Base-by-base conservation (phyloP, 2,113 vertebrate genomes). In the Columbina picui region DNA sequence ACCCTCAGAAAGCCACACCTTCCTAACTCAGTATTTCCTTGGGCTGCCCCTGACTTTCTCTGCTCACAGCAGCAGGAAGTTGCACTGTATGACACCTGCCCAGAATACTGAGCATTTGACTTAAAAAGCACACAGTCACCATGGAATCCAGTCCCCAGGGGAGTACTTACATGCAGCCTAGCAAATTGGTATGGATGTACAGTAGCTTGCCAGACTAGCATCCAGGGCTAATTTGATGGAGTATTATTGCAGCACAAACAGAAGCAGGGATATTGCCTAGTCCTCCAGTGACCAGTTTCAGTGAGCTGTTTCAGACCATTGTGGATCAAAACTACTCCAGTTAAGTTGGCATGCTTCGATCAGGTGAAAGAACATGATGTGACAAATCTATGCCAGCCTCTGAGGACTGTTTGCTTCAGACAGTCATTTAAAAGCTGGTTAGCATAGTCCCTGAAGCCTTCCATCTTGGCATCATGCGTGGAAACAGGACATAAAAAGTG, bases 71-170 rank as follows among this genome's bases (percentile, higher is more conserved):
- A 83, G 82, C 74, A 77, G 75, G 67, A 92, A 93, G 79, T 83
- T 90, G 25, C 67, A 68, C 49, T 12, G 7, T 60, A 87, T 18
- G 71, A 92, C 79, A 94, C 86, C 84, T 87, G 80, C 73, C 38
- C 87, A 67, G 80, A 94, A 89, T 94, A 93, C 4, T 13, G 73
- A 94, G 41, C 6, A 8, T 94, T 92, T 95, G 83, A 86, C 84
- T 87, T 87, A 68, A 95, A 95, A 96, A 95, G 52, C 69, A 84
- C 73, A 55, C 78, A 91, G 93, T 95, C 76, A 94, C 84, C 0
- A 4, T 67, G 73, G 83, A 93, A 93, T 74, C 38, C 73, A 36
- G 43, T 88, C 50, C 71, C 47, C 76, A 57, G 67, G 36, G 79
- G 18, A 90, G 71, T 59, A 96, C 83, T 89, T 90, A 64, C 76